Percentiles rank a stretch among this genome's conserved stretches.
Conservation (phyloP, 2,113 vertebrate genomes). For the Stomatorhinus ivindoensis region DNA sequence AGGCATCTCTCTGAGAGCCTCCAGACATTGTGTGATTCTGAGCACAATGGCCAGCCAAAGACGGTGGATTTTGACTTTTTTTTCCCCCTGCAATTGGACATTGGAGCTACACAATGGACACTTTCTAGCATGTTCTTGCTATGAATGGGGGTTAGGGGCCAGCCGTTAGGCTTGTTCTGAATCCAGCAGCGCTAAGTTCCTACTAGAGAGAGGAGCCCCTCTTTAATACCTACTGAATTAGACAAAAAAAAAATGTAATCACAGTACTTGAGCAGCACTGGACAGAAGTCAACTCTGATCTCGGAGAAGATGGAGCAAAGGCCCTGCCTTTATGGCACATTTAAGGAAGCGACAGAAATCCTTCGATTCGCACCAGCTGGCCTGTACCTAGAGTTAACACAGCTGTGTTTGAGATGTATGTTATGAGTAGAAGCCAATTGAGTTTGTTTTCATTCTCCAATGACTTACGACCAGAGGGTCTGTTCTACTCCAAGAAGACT, state of each 20-base stretch:
- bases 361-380: not conserved
- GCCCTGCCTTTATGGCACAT: not conserved
- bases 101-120: not conserved
- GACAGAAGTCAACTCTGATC: not conserved
- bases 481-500: not conserved
- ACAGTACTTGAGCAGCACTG: not conserved
- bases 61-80: not conserved
- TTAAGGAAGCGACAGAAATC: not conserved
- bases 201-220: not conserved
- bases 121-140: not conserved
- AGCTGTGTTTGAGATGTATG: not conserved
- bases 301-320: not conserved
- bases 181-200: not conserved
- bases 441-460: not conserved
- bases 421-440: not conserved
- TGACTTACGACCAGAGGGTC: not conserved
- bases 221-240: not conserved
- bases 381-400: not conserved
- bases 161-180: not conserved
- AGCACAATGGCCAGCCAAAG: not conserved
- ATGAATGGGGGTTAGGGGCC: not conserved
- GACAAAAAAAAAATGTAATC: not conserved
- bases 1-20: not conserved
- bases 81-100: not conserved
- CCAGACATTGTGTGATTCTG: not conserved